phyloP scores from a whole-genome alignment of 2,888 invertebrate genomes.

The Tiliacea aurago region DNA sequence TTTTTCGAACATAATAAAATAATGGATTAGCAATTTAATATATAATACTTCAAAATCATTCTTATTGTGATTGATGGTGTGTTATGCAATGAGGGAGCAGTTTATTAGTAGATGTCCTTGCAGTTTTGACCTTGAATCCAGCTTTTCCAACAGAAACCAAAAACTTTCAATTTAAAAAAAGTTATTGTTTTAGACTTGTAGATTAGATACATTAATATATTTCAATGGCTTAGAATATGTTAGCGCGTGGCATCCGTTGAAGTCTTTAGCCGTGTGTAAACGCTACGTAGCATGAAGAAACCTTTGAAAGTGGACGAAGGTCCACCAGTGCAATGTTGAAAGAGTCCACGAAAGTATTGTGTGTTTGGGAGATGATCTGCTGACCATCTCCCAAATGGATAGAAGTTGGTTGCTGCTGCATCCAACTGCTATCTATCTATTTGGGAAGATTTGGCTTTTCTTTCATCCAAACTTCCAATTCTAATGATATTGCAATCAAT shows the following conservation, averaged over 20 bases:
- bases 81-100: too few relatives aligned
- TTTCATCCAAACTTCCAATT: neutral
- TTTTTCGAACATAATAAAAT: too few relatives aligned
- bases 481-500: neutral
- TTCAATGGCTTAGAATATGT: constrained; percentile 51
- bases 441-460: neutral
- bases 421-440: neutral
- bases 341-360: constrained; percentile 30
- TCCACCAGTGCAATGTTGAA: constrained; percentile 27
- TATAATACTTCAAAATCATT: too few relatives aligned
- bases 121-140: neutral
- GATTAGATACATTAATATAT: constrained; percentile 18
- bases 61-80: too few relatives aligned
- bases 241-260: constrained; percentile 50
- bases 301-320: constrained; percentile 60
- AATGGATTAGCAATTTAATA: too few relatives aligned
- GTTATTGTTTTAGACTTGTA: constrained; percentile 14
- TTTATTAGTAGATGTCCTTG: neutral
- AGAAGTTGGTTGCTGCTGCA: too few relatives aligned
- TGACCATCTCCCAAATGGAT: too few relatives aligned
- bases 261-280: constrained; percentile 42
- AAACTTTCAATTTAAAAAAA: neutral
- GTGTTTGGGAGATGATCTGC: neutral
- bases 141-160: neutral
- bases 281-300: constrained; percentile 52